Percentiles rank a stretch among this genome's conserved stretches.
phyloP scores from a whole-genome alignment of 1,140 invertebrate species.

The Drosophila chauvacae region DNA sequence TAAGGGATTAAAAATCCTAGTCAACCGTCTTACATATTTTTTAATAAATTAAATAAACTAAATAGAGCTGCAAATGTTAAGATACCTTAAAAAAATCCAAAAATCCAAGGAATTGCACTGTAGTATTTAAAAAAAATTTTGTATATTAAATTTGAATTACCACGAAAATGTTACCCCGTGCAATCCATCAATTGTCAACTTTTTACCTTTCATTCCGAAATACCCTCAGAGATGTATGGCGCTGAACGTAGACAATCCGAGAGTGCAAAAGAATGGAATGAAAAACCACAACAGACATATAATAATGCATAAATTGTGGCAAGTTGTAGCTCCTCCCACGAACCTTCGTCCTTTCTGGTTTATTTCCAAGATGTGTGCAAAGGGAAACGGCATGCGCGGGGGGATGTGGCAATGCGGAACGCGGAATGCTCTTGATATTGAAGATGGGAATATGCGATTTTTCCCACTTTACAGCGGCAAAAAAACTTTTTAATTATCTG shows the following conservation, averaged over 20 bases:
- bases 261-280: slow-evolving; percentile 25
- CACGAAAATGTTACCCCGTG: neutral
- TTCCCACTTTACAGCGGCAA: slow-evolving; percentile 33
- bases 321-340: slow-evolving; percentile 24
- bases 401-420: neutral
- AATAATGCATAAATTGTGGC: slow-evolving; percentile 66
- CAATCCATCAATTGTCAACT: neutral
- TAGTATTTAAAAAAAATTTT: no score
- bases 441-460: slow-evolving; percentile 50
- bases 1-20: neutral
- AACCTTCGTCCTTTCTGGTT: slow-evolving; percentile 1
- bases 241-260: slow-evolving; percentile 3
- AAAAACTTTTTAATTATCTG: slow-evolving; percentile 51
- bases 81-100: no score
- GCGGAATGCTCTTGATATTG: slow-evolving; percentile 19
- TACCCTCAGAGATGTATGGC: neutral
- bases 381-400: neutral
- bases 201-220: neutral
- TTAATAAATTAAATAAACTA: no score
- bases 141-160: neutral
- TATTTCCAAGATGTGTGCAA: slow-evolving; percentile 17
- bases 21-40: no score
- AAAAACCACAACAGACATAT: slow-evolving; percentile 32
- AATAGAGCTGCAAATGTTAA: no score
- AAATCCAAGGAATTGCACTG: rapidly evolving